A percentile compares a stretch with the other conserved stretches of the same genome.
phyloP scores from a whole-genome alignment of 2,888 invertebrate genomes.

The Onthophagus sagittarius region DNA sequence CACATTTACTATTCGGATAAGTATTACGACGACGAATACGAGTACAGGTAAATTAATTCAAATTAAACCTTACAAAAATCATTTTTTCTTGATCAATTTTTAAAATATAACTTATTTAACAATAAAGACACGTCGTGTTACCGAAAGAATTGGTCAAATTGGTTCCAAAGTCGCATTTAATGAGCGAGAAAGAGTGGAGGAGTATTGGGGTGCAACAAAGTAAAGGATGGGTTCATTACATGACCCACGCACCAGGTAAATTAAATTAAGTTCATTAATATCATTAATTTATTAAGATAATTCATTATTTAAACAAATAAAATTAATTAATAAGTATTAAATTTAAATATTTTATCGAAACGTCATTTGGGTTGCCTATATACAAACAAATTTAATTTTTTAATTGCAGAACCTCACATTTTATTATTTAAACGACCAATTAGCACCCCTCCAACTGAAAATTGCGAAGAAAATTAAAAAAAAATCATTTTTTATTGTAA shows the following conservation, averaged over 20 bases:
- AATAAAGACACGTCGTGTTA: conserved; percentile 84
- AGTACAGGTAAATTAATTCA: conserved; percentile 71
- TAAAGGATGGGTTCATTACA: conserved; percentile 95
- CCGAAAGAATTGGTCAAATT: conserved; percentile 88
- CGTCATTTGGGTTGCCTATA: neutral
- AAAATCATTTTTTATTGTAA: neutral
- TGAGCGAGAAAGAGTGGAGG: conserved; percentile 94
- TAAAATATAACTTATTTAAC: conserved; percentile 9
- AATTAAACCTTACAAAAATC: neutral
- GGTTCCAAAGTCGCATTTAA: conserved; percentile 88
- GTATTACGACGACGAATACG: conserved; percentile 86
- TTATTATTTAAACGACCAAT: conserved; percentile 77
- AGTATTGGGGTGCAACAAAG: conserved; percentile 93
- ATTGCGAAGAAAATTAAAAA: conserved; percentile 8
- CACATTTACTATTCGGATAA: conserved; percentile 92
- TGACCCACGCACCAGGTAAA: conserved; percentile 90
- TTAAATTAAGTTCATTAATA: no score
- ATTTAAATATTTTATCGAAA: neutral
- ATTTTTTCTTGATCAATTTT: neutral
- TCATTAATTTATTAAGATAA: no score
- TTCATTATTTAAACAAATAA: no score
- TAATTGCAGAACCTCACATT: conserved; percentile 80
- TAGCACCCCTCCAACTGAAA: conserved; percentile 51
- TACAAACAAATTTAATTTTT: conserved; percentile 16
- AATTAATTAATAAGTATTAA: no score